These are phyloP conservation scores for Cyclina sinensis DNA, from an alignment of 1,140 invertebrate species.

Conservation along the genomic window DNA sequence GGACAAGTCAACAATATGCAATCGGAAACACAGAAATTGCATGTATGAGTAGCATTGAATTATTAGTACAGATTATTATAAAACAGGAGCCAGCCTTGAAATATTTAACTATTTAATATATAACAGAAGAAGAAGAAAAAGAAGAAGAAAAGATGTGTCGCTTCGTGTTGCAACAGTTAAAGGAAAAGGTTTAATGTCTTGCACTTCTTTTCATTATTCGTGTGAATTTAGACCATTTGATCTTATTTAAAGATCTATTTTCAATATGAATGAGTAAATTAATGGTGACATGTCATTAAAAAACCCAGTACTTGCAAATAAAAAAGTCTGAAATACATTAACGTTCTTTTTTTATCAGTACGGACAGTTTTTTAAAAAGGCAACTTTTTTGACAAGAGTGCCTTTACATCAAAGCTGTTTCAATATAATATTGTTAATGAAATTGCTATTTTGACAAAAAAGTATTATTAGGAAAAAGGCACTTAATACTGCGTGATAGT, in stretches of 20 bases:
- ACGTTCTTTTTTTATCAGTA: background rate
- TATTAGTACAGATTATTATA: no score
- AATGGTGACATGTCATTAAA: background rate
- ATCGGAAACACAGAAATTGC: no score
- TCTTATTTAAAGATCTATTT: background rate
- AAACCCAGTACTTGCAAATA: background rate
- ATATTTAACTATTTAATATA: no score
- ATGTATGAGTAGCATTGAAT: no score
- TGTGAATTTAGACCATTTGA: background rate
- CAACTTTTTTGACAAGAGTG: background rate
- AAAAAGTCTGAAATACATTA: background rate
- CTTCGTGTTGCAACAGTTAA: no score
- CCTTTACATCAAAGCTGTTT: background rate
- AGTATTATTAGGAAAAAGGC: no score
- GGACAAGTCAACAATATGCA: no score
- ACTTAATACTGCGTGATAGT: no score
- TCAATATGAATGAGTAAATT: background rate
- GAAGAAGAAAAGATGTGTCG: no score
- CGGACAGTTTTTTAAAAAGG: background rate
- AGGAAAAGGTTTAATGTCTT: background rate
- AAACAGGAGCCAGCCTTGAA: no score
- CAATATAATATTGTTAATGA: background rate
- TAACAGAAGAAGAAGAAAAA: no score
- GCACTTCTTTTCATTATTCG: background rate
- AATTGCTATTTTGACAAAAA: no score